Evolutionary conservation across 1,140 invertebrate genomes (phyloP).

Genomic region (Eulimnadia texana): DNA sequence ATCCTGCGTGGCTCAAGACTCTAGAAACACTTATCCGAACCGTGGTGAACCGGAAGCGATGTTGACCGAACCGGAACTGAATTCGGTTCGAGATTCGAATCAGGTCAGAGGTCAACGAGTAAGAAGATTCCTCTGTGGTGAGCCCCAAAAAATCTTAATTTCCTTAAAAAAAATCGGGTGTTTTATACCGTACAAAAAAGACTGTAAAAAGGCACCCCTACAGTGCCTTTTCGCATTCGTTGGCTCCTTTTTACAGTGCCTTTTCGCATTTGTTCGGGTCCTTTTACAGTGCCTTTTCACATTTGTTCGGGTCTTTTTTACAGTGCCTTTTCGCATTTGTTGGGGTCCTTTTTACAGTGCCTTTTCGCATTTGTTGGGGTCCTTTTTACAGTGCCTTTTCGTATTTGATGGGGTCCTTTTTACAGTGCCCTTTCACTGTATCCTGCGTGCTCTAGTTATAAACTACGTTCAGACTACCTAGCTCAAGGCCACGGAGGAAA

Average conservation of each 20-base stretch:
- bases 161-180: background rate
- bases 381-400: too few relatives aligned
- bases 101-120: slow-evolving; percentile 2
- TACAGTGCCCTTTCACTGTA: too few relatives aligned
- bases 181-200: background rate
- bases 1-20: slow-evolving; percentile 41
- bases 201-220: too few relatives aligned
- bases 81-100: slow-evolving; percentile 8
- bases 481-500: too few relatives aligned
- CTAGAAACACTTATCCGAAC: background rate
- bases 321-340: too few relatives aligned
- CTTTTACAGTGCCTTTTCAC: too few relatives aligned
- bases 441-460: too few relatives aligned
- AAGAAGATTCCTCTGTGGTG: slow-evolving; percentile 13
- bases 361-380: too few relatives aligned
- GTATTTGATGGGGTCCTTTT: too few relatives aligned
- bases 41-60: background rate
- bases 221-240: background rate
- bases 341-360: too few relatives aligned
- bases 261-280: background rate
- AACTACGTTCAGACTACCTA: too few relatives aligned
- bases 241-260: background rate
- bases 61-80: background rate
- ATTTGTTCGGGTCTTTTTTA: too few relatives aligned
- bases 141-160: background rate